A percentile compares a stretch with the other conserved stretches of the same genome.
phyloP scores from a whole-genome alignment of 2,797 vertebrate species.

The Pseudochirops corinnae region DNA sequence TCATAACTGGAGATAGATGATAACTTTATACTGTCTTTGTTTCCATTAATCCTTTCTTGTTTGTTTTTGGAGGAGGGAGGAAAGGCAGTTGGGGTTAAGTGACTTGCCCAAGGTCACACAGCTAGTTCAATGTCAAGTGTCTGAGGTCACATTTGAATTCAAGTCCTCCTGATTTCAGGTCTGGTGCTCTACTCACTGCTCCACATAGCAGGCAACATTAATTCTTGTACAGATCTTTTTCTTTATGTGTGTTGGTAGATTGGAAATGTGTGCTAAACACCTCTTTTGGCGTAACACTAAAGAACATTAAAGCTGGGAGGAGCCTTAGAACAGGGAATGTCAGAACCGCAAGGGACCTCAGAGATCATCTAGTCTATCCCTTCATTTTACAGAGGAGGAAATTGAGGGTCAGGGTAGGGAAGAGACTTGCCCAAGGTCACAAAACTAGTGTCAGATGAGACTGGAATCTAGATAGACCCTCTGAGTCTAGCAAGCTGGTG shows the following conservation, averaged over 20 bases:
- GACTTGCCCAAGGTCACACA: no score
- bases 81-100: no score
- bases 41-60: slow-evolving; percentile 28
- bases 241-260: slow-evolving; percentile 38
- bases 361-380: not conserved
- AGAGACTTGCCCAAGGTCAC: not conserved
- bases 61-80: no score
- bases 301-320: not conserved
- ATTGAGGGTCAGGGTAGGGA: not conserved
- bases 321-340: not conserved
- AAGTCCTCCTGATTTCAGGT: no score
- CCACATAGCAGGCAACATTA: not conserved
- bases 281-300: not conserved
- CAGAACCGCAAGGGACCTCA: not conserved
- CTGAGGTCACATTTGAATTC: no score
- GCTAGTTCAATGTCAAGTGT: no score
- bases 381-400: not conserved
- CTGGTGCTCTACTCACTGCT: no score
- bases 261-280: not conserved
- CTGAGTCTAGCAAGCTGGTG: no score
- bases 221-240: slow-evolving; percentile 39
- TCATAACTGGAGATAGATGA: slow-evolving; percentile 62
- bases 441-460: not conserved
- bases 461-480: not conserved
- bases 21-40: not conserved